Evolutionary conservation across 2,113 vertebrate species (phyloP), one percentile per base, ranked within the genome.

Genomic region (Axis porcinus): DNA sequence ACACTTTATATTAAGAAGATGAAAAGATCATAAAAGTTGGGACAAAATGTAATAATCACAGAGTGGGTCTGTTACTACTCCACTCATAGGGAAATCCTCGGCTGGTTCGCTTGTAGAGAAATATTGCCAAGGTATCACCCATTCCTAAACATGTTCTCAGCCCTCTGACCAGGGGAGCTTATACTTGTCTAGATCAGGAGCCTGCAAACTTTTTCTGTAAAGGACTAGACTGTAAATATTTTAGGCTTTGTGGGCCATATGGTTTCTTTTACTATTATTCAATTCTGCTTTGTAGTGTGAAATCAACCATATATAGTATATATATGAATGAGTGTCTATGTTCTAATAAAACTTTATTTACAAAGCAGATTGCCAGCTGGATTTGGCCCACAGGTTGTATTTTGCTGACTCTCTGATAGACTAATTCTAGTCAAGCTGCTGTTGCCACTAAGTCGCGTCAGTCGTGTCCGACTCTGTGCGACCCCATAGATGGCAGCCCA

Each of bases 1-100:
- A 54, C 90, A 90, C 23, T 90, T 86, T 58, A 62, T 85, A 89
- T 64, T 52, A 70, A 74, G 55, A 91, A 82, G 43, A 86, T 82
- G 43, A 87, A 76, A 87, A 82, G 9, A 28, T 86, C 21, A 81
- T 36, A 70, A 36, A 78, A 92, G 21, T 28, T 92, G 74, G 79
- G 64, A 30, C 21, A 76, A 89, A 92, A 57, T 57, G 2, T 57
- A 78, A n/a, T 33, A 30, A 43, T 50, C 76, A 2, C 62, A 43
- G 9, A 82, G 33, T 76, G 54, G 25, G 4, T 50, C 36, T 15
- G 13, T 16, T 88, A 21, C 4, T 84, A 10, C 12, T 33, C 28
- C 4, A 23, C 23, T 47, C 28, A 15, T n/a, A 87, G 79, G 28
- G 19, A 90, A 62, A 28, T 60, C 9, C 23, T 82, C 17, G 52